Conservation (phyloP, 2,797 vertebrate genomes). For the Pseudotriccus pelzelni region DNA sequence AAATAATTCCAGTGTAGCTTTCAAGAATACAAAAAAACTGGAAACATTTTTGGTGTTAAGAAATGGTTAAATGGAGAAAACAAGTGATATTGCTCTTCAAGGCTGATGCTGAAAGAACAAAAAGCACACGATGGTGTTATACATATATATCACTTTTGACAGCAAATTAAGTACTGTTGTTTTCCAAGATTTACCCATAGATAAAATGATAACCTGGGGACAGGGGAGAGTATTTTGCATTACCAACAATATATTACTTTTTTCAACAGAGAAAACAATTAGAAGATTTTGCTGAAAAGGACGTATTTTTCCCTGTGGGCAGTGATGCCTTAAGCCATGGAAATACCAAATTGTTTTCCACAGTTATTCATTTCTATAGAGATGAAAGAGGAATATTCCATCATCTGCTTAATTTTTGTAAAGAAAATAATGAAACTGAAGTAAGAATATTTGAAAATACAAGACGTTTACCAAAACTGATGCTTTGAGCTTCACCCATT, state of each 20-base stretch:
- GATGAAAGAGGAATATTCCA: not conserved
- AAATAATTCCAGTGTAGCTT: not conserved
- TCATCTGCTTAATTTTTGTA: not conserved
- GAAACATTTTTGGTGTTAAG: not conserved
- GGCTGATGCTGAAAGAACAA: not conserved
- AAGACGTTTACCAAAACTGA: not conserved
- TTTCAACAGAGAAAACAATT: not conserved
- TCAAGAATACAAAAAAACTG: not conserved
- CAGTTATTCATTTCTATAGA: not conserved
- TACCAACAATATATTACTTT: not conserved
- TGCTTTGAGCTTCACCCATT: not conserved
- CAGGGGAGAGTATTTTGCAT: not conserved
- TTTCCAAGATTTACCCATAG: not conserved
- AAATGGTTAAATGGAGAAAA: not conserved
- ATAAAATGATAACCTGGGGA: not conserved
- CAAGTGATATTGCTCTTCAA: not conserved
- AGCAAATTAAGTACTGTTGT: conserved; percentile 27
- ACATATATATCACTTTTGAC: not conserved
- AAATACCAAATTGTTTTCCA: not conserved
- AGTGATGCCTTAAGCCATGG: not conserved
- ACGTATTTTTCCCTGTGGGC: not conserved
- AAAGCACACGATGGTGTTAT: not conserved
- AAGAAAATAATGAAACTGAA: not conserved
- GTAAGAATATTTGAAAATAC: not conserved
- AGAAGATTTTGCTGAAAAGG: conserved; percentile 31